phyloP scores from a whole-genome alignment of 2,888 invertebrate genomes.

The Eucera pruinosa region DNA sequence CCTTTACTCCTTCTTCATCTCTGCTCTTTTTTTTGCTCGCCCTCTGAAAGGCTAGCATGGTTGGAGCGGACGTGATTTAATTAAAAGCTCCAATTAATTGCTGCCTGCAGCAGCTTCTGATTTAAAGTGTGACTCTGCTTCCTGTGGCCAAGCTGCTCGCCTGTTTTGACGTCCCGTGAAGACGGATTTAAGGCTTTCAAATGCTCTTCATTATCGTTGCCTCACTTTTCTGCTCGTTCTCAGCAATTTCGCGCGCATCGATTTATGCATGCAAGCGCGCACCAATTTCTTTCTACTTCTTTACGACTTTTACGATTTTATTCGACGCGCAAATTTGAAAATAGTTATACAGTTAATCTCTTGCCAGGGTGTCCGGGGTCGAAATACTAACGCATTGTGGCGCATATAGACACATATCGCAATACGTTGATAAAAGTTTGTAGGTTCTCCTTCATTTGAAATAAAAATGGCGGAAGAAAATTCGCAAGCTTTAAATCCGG shows the following conservation, averaged over 20 bases:
- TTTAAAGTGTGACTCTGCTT: conserved; percentile 1
- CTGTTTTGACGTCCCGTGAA: neutral
- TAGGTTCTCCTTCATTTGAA: neutral
- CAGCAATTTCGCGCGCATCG: neutral
- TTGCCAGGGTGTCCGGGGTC: too few species aligned
- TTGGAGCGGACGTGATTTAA: conserved; percentile 28
- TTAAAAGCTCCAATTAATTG: conserved; percentile 43
- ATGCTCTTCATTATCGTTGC: neutral
- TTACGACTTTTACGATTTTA: too few species aligned
- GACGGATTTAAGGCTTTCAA: neutral
- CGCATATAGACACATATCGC: neutral
- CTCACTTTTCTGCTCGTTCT: neutral
- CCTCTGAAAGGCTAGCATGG: neutral
- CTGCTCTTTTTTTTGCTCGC: neutral
- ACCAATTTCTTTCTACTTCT: neutral
- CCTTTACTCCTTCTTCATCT: too few species aligned
- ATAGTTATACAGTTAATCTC: too few species aligned
- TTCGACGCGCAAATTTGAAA: too few species aligned
- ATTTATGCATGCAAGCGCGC: neutral
- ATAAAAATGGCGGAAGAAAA: neutral
- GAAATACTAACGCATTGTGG: too few species aligned
- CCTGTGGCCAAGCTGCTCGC: neutral
- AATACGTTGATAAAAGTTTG: neutral
- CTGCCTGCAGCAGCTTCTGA: neutral
- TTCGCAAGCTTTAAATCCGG: neutral